Evolutionary conservation across 2,888 invertebrate genomes (phyloP), one percentile per base, ranked within the genome.

Genomic region (Stenodema calcarata): DNA sequence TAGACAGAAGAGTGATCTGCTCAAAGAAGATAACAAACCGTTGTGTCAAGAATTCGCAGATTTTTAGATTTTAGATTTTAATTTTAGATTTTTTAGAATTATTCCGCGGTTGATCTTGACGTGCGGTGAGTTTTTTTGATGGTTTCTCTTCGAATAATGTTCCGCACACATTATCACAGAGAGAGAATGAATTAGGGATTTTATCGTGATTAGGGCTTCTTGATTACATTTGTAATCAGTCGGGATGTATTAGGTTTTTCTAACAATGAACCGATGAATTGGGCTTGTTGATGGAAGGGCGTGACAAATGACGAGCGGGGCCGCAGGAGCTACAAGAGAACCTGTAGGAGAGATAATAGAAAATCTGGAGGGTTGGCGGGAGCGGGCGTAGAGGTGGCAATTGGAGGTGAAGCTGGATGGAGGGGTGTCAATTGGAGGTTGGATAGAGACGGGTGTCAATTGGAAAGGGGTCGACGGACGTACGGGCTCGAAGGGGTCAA

Each of bases 261-360:
- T 18, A 35, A 35, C 35, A 35, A 35, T 35, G 35, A 35, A 7
- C 11, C 1, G 62, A 62, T 62, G 62, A 62, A 62, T 62, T 62
- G 62, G 62, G 62, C 62, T 62, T 62, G 62, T 62, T 62, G 62
- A 62, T 62, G 62, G 62, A 11, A 23, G 62, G 11, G 62, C 6
- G 62, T 62, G 62, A 62, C 62, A 62, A 62, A 62, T 62, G 62
- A 62, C 23, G 62, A 62, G 23, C 62, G 18, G 11, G n/a, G 23
- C 23, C 23, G 50, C 23, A 7, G 62, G 62, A 23, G 23, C 23
- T 23, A 18, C 35, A 18, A 62, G 27, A 11, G 62, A 18, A 18
- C 54, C 62, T 27, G 73, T 9, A 9, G 76, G 44, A 18, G 78
- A 18, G 78, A 78, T 44, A 78, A 78, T 78, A 78, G 78, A 78